A percentile compares a stretch with the other conserved stretches of the same genome.
These are phyloP conservation scores for Mesorhabditis spiculigera DNA, from an alignment of 2,888 invertebrate species.

Conservation along the genomic window DNA sequence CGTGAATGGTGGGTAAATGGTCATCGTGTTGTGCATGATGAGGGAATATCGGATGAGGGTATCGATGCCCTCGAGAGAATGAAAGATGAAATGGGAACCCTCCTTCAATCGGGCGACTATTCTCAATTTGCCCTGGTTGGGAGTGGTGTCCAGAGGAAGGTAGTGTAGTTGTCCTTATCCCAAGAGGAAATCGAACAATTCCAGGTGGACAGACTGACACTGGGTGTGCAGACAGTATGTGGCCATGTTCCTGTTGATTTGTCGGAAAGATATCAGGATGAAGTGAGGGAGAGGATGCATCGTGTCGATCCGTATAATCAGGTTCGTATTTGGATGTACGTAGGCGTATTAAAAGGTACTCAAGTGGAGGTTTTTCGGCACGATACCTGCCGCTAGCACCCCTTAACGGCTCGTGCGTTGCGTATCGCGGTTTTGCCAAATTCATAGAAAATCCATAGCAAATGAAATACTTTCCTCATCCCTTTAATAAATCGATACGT, in stretches of 20 bases:
- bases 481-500: background rate
- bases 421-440: too few species aligned
- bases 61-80: conserved; percentile 46
- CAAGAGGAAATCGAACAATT: background rate
- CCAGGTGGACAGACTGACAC: conserved; percentile 52
- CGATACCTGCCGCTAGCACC: too few species aligned
- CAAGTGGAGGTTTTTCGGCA: background rate
- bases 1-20: conserved; percentile 55
- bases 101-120: conserved; percentile 43
- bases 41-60: conserved; percentile 50
- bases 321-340: conserved; percentile 15
- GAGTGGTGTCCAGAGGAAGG: conserved; percentile 57
- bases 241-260: conserved; percentile 44
- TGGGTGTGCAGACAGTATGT: conserved; percentile 58
- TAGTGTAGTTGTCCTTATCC: background rate
- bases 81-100: conserved; percentile 43
- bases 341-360: background rate
- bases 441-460: too few species aligned
- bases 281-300: conserved; percentile 49
- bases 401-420: too few species aligned
- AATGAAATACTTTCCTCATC: background rate
- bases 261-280: conserved; percentile 47
- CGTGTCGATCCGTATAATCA: conserved; percentile 50
- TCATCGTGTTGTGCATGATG: conserved; percentile 50
- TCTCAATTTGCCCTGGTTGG: conserved; percentile 55